Evolutionary conservation across 2,797 vertebrate genomes (phyloP).

Genomic region (Myripristis murdjan): DNA sequence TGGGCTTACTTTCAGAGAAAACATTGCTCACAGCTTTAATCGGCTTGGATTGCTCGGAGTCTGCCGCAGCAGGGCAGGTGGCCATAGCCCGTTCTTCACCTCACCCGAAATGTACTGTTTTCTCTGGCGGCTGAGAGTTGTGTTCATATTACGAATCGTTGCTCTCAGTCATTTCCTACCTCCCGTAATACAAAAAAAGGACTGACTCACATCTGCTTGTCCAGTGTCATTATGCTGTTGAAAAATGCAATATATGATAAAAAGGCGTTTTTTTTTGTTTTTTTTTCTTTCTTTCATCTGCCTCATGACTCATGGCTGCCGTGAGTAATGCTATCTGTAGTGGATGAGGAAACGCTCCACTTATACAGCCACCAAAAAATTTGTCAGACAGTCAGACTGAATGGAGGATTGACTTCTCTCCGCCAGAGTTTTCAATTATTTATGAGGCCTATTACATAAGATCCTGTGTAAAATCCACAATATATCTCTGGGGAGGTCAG

Average conservation of each 20-base stretch:
- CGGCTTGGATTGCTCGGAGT: constrained; percentile 34
- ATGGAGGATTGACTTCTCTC: constrained; percentile 13
- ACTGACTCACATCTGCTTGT: constrained; percentile 13
- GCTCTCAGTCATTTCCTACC: constrained; percentile 9
- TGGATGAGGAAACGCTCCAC: constrained; percentile 15
- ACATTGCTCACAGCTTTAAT: constrained; percentile 44
- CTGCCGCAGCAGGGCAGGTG: not conserved
- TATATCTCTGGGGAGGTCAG: not conserved
- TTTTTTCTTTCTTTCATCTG: no score
- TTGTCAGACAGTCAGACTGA: constrained; percentile 16
- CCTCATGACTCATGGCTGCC: constrained; percentile 16
- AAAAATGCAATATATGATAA: constrained; percentile 15
- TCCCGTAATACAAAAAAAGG: not conserved
- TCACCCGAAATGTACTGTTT: not conserved
- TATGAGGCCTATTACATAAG: constrained; percentile 21
- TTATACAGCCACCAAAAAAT: constrained; percentile 13
- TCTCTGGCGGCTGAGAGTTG: not conserved
- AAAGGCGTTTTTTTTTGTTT: not conserved
- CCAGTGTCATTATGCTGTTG: not conserved
- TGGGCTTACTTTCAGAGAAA: constrained; percentile 53
- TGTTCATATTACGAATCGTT: constrained; percentile 10
- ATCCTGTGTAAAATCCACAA: constrained; percentile 5
- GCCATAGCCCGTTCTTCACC: constrained; percentile 16
- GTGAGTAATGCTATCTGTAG: constrained; percentile 23
- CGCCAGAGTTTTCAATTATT: constrained; percentile 23